Evolutionary conservation across 2,888 invertebrate species (phyloP).

Genomic region (Bellardia bayeri): DNA sequence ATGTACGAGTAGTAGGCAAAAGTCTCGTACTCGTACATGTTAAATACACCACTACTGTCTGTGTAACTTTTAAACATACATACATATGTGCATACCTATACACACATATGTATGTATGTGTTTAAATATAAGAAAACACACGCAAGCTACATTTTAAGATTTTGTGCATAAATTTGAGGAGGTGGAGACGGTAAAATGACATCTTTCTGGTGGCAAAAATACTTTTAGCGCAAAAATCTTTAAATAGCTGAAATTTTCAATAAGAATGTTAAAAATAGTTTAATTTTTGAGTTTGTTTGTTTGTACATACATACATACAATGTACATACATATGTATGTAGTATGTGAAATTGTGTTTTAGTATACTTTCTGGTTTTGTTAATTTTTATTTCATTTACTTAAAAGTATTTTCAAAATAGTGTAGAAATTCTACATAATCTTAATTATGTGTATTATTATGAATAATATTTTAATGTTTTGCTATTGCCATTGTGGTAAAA

Average conservation of each 20-base stretch:
- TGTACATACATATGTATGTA: too few species aligned
- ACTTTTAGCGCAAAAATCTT: constrained; percentile 58
- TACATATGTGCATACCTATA: neutral
- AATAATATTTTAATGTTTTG: too few species aligned
- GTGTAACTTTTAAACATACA: neutral
- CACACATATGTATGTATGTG: constrained; percentile 3
- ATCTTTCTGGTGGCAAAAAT: constrained; percentile 59
- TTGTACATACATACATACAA: too few species aligned
- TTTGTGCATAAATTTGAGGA: constrained; percentile 56
- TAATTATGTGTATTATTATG: too few species aligned
- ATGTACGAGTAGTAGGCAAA: neutral
- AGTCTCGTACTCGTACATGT: neutral
- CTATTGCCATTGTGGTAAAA: too few species aligned
- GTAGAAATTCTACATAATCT: too few species aligned
- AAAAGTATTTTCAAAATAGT: too few species aligned
- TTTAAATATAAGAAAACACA: neutral
- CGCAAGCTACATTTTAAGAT: constrained; percentile 14
- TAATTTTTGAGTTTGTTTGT: constrained; percentile 2
- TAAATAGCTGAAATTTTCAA: constrained; percentile 57
- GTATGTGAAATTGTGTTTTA: too few species aligned
- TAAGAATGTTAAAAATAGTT: constrained; percentile 62
- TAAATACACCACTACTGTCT: too few species aligned
- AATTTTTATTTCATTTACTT: too few species aligned
- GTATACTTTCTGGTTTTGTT: too few species aligned
- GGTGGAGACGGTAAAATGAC: constrained; percentile 62